Evolutionary conservation across 53 echinoderm and acorn worm species (phyloP).

Genomic region (Astropecten irregularis): DNA sequence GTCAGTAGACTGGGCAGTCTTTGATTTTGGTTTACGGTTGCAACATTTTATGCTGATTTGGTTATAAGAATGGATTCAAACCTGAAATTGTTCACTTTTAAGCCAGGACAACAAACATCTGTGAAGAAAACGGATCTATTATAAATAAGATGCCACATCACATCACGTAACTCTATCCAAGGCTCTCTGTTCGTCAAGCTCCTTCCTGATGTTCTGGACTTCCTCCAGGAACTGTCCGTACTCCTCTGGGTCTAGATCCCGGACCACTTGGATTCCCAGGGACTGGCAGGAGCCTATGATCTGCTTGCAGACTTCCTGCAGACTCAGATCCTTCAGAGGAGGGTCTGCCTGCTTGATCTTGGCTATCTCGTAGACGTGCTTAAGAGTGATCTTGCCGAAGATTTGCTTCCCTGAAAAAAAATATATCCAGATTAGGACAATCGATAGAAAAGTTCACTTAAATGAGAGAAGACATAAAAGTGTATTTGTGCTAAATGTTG

Average conservation of each 20-base stretch:
- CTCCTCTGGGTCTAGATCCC: slow-evolving; percentile 9
- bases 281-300: slow-evolving; percentile 77
- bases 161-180: slow-evolving; percentile 18
- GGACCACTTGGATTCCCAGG: slow-evolving; percentile 82
- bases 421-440: too few species aligned
- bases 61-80: too few species aligned
- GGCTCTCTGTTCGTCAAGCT: slow-evolving; percentile 31
- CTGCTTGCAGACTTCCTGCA: slow-evolving; percentile 81
- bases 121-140: too few species aligned
- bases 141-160: too few species aligned
- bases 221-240: slow-evolving; percentile 21
- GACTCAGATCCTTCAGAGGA: slow-evolving; percentile 56
- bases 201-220: slow-evolving; percentile 17
- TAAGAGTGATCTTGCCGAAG: slow-evolving; percentile 82
- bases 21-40: too few species aligned
- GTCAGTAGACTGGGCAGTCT: too few species aligned
- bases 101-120: too few species aligned
- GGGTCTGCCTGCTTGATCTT: slow-evolving; percentile 85
- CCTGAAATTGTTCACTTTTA: too few species aligned
- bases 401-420: slow-evolving; percentile 60
- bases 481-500: too few species aligned
- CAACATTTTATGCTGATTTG: too few species aligned
- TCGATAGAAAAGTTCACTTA: background rate
- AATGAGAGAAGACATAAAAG: too few species aligned
- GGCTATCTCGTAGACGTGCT: slow-evolving; percentile 96